phyloP scores from a whole-genome alignment of 1,140 invertebrate species.

The Cotesia typhae region DNA sequence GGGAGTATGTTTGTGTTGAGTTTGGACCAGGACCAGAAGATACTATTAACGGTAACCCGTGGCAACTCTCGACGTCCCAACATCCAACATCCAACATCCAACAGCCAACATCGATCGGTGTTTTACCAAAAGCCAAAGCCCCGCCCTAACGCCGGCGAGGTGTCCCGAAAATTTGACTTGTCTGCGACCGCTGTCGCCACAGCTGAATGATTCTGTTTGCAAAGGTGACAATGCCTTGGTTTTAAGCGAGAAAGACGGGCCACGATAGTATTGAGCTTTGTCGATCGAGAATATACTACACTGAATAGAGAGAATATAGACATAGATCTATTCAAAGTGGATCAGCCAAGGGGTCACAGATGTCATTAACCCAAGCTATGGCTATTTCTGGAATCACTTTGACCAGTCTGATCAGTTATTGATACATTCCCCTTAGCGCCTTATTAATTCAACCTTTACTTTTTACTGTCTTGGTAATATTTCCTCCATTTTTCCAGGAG shows the following conservation, averaged over 20 bases:
- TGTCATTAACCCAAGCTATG: conserved; percentile 18
- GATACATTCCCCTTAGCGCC: conserved; percentile 22
- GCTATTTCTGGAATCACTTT: too few relatives aligned
- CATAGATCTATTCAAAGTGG: too few relatives aligned
- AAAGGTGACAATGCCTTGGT: neutral
- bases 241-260: too few relatives aligned
- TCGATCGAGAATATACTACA: too few relatives aligned
- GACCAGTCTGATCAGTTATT: conserved; percentile 21
- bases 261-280: too few relatives aligned
- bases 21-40: conserved; percentile 49
- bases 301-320: too few relatives aligned
- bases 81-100: too few relatives aligned
- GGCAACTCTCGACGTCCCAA: conserved; percentile 62
- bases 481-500: neutral
- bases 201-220: conserved; percentile 27
- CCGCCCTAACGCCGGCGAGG: conserved; percentile 55
- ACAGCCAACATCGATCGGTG: conserved; percentile 60
- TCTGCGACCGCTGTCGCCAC: conserved; percentile 17
- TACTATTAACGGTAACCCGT: conserved; percentile 66
- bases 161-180: conserved; percentile 54
- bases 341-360: neutral
- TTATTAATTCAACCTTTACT: neutral
- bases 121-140: conserved; percentile 62
- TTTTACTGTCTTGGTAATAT: neutral
- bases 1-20: conserved; percentile 24